Percentiles rank a stretch among this genome's conserved stretches.
Evolutionary conservation across 2,797 vertebrate genomes (phyloP).

Genomic region (Otus scops): DNA sequence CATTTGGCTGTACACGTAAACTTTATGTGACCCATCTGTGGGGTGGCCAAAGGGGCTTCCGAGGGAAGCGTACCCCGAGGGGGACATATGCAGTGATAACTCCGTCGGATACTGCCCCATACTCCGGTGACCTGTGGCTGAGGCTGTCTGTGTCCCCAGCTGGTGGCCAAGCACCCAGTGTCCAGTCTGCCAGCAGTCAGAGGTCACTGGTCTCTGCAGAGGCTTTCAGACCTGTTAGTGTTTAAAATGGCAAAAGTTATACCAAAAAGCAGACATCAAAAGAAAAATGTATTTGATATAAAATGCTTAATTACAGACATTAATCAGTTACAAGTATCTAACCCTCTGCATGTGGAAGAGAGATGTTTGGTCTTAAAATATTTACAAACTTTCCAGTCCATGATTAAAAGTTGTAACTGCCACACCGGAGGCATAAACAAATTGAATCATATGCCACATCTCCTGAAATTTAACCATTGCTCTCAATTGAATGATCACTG

Average conservation of each 20-base stretch:
- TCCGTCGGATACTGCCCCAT: background rate
- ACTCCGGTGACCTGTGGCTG: background rate
- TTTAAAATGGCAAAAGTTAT: background rate
- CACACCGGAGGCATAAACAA: background rate
- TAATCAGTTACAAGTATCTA: background rate
- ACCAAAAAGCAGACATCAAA: background rate
- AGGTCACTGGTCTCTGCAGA: background rate
- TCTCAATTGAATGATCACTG: background rate
- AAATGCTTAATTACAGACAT: background rate
- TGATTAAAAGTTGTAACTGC: background rate
- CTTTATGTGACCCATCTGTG: rapidly evolving
- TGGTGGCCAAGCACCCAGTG: background rate
- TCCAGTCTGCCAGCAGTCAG: background rate
- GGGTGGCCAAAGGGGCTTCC: background rate
- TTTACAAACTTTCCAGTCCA: background rate
- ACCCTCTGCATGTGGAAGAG: background rate
- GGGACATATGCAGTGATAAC: rapidly evolving
- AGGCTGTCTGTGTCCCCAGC: background rate
- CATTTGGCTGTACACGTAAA: rapidly evolving
- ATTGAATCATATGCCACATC: background rate
- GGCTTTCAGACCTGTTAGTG: background rate
- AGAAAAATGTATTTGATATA: background rate
- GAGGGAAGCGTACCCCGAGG: background rate
- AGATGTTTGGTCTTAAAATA: background rate
- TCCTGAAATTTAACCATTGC: background rate